phyloP scores from a whole-genome alignment of 2,113 vertebrate species.

The Notarius lentiginosus region DNA sequence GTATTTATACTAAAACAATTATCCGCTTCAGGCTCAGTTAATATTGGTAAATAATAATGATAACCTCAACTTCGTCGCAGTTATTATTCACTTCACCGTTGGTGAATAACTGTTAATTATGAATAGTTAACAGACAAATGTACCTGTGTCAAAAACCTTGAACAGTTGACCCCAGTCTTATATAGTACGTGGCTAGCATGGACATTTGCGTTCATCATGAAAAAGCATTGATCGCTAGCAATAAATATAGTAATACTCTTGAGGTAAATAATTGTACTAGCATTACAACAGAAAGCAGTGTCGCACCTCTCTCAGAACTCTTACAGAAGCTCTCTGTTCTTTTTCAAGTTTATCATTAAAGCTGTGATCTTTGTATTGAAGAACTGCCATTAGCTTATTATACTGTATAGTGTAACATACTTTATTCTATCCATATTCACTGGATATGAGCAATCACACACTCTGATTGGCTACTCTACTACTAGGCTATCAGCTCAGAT shows the following conservation, averaged over 20 bases:
- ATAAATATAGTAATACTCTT: not conserved
- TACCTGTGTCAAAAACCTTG: not conserved
- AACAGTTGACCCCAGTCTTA: not conserved
- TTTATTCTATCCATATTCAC: too few relatives aligned
- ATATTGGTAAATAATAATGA: too few relatives aligned
- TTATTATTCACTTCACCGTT: too few relatives aligned
- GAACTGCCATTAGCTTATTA: not conserved
- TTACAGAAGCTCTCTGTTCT: too few relatives aligned
- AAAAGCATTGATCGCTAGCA: not conserved
- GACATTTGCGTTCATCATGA: not conserved
- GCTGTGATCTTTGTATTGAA: not conserved
- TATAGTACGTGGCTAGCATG: not conserved
- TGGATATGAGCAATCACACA: too few relatives aligned
- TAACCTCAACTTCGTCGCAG: too few relatives aligned
- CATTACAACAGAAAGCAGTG: not conserved
- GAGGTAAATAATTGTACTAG: not conserved
- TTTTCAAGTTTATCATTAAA: not conserved
- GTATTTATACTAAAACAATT: too few relatives aligned
- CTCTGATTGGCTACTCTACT: too few relatives aligned
- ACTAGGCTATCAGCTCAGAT: too few relatives aligned
- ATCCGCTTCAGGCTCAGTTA: too few relatives aligned
- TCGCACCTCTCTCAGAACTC: not conserved
- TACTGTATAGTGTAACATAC: too few relatives aligned
- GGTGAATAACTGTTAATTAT: not conserved
- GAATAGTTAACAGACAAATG: not conserved